Conservation (phyloP, 2,797 vertebrate genomes). For the Pagetopsis macropterus region DNA sequence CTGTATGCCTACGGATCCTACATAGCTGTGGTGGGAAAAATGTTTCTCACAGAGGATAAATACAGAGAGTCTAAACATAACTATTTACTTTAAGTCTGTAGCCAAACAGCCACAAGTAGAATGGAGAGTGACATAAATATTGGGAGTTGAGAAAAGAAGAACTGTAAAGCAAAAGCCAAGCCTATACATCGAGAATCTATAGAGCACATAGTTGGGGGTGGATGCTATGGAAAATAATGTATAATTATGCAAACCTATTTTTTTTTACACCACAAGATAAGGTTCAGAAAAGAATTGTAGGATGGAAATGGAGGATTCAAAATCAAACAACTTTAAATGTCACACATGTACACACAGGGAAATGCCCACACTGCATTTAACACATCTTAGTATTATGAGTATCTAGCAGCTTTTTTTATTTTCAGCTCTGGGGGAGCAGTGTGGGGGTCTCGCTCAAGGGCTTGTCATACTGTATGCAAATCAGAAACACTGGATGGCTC, state of each 20-base stretch:
- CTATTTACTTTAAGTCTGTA: not conserved
- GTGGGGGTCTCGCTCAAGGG: too few relatives aligned
- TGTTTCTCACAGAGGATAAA: constrained; percentile 4
- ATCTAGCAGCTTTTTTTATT: too few relatives aligned
- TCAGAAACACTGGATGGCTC: not conserved
- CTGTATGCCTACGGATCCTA: not conserved
- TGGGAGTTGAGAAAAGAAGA: not conserved
- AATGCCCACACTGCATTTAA: too few relatives aligned
- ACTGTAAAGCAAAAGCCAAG: not conserved
- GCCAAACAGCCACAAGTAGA: not conserved
- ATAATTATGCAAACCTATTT: not conserved
- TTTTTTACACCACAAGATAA: not conserved
- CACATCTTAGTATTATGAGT: too few relatives aligned
- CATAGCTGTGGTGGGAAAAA: constrained; percentile 6
- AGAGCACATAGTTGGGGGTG: not conserved
- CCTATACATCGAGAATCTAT: not conserved
- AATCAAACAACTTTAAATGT: too few relatives aligned
- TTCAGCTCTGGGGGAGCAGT: too few relatives aligned
- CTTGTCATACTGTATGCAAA: not conserved
- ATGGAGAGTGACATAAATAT: not conserved
- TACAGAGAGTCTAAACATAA: not conserved
- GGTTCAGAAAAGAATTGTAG: too few relatives aligned
- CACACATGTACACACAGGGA: too few relatives aligned
- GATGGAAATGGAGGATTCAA: too few relatives aligned
- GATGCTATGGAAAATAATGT: not conserved